Evolutionary conservation across 2,888 invertebrate species (phyloP).

Genomic region (Apodemia mormo): DNA sequence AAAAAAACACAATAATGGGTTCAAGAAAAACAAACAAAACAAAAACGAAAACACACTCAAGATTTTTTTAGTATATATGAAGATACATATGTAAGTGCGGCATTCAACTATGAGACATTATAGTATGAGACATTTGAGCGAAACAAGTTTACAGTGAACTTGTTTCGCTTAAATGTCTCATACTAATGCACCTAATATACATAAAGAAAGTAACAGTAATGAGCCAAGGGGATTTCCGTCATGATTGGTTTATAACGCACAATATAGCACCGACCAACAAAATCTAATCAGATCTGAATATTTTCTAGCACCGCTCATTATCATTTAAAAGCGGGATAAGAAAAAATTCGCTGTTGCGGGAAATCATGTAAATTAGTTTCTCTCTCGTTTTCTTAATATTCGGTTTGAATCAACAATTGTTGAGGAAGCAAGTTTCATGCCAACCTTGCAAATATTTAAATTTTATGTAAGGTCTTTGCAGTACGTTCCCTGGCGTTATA

Average conservation of each 20-base stretch:
- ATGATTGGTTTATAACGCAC: slow-evolving; percentile 50
- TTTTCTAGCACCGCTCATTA: slow-evolving; percentile 70
- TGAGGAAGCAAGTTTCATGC: slow-evolving; percentile 37
- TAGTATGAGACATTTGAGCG: no score
- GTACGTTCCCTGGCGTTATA: background rate
- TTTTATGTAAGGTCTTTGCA: slow-evolving; percentile 5
- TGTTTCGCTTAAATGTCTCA: no score
- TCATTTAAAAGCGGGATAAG: slow-evolving; percentile 60
- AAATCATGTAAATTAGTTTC: slow-evolving; percentile 74
- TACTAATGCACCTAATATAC: no score
- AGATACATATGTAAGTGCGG: no score
- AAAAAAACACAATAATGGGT: no score
- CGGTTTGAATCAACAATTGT: slow-evolving; percentile 39
- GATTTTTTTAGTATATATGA: no score
- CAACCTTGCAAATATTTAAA: background rate
- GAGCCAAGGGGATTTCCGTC: slow-evolving; percentile 18
- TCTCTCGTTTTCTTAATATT: slow-evolving; percentile 62
- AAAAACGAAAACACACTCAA: no score
- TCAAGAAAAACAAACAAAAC: no score
- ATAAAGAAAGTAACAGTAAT: slow-evolving; percentile 1
- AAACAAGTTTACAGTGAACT: no score
- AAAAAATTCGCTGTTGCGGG: slow-evolving; percentile 65
- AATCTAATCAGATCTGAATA: slow-evolving; percentile 67
- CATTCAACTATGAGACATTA: no score
- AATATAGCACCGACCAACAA: slow-evolving; percentile 48